These are phyloP conservation scores for Leptocoma aspasia DNA, from an alignment of 2,113 vertebrate genomes.

Conservation along the genomic window DNA sequence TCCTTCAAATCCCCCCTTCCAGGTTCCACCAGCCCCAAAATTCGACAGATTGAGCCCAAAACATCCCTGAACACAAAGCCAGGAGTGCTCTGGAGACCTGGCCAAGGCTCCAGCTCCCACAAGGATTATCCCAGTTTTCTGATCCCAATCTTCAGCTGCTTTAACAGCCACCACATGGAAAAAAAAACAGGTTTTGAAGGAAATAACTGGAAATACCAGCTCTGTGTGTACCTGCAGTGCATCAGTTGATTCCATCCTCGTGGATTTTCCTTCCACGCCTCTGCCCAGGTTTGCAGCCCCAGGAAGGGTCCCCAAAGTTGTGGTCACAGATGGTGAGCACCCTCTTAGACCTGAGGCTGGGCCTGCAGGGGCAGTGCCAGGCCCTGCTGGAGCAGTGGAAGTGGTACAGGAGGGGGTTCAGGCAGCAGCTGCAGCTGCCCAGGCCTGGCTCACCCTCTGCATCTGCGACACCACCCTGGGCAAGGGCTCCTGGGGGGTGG, in stretches of 20 bases:
- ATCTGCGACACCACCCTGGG: conserved; percentile 42
- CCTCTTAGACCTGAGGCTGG: not conserved
- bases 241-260: not conserved
- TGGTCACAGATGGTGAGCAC: conserved; percentile 61
- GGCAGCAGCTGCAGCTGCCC: conserved; percentile 76
- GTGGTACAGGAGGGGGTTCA: conserved; percentile 84
- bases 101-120: not conserved
- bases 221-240: not conserved
- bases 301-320: not conserved
- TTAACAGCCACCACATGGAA: no score
- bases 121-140: not conserved
- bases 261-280: fast-evolving
- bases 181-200: fast-evolving
- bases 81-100: fast-evolving
- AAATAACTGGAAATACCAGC: not conserved
- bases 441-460: conserved; percentile 68
- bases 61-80: fast-evolving
- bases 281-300: fast-evolving
- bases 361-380: conserved; percentile 4
- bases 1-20: not conserved
- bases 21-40: not conserved
- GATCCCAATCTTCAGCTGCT: fast-evolving
- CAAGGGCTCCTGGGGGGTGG: not conserved
- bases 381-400: conserved; percentile 68
- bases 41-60: not conserved